Conservation (phyloP, 2,113 vertebrate genomes). For the Petromus typicus region DNA sequence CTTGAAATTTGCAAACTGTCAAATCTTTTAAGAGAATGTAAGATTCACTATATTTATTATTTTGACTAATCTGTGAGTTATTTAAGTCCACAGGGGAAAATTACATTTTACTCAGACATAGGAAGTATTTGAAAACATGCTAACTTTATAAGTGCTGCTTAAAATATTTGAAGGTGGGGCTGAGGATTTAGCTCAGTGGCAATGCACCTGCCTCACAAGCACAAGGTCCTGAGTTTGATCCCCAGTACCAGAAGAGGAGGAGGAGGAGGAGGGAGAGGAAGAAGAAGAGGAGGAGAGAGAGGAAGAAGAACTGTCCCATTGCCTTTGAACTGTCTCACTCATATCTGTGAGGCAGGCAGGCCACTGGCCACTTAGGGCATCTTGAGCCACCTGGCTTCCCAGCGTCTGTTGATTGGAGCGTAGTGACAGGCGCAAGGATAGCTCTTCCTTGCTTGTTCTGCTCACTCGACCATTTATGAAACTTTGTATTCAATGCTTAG, state of each 20-base stretch:
- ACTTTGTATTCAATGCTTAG: neutral
- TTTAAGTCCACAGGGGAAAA: neutral
- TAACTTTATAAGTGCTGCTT: neutral
- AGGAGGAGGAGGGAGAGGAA: too few species aligned
- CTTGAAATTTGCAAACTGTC: neutral
- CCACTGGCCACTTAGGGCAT: neutral
- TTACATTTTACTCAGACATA: neutral
- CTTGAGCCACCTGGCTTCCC: neutral
- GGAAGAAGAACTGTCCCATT: neutral
- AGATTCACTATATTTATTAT: neutral
- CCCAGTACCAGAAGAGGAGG: too few species aligned
- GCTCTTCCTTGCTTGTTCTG: neutral
- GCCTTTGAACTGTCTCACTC: neutral
- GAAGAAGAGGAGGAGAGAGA: too few species aligned
- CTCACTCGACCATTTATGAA: neutral
- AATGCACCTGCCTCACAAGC: too few species aligned
- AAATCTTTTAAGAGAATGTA: neutral
- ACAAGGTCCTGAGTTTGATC: too few species aligned
- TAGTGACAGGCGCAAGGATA: neutral
- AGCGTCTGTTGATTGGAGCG: neutral
- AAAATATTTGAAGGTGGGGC: neutral
- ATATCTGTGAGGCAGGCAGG: neutral
- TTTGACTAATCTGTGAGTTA: constrained; percentile 17
- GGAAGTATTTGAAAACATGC: neutral
- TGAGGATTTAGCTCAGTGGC: too few species aligned